Evolutionary conservation across 2,113 vertebrate genomes (phyloP), one percentile per base, ranked within the genome.

Genomic region (Antidorcas marsupialis): DNA sequence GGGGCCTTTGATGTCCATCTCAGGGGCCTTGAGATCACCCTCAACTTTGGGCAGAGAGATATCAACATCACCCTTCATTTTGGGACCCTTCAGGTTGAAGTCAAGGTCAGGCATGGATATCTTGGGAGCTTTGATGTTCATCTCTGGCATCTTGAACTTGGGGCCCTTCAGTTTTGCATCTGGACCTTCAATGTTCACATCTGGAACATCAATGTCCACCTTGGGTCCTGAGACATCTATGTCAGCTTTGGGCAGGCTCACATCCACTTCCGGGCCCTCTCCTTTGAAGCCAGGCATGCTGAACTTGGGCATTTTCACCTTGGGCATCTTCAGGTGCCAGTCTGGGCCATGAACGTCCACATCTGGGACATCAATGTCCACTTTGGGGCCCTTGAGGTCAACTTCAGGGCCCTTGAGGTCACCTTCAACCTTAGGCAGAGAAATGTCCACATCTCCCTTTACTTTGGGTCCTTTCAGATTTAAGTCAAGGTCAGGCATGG

Each of bases 271-370:
- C 0, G 97, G 98, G 0, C 93, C 97, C 16, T 98, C 98, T 33
- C 13, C 96, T 82, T 98, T 98, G 93, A 98, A 98, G 36, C 97
- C 96, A 1, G 98, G 97, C 98, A 98, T 98, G 86, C 98, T 91
- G 87, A 98, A 87, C 83, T 98, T 98, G 30, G 98, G 98, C 98
- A 98, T 98, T 23, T 99, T 99, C 3, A 98, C 78, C 36, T 98
- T 99, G 11, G 98, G 96, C 36, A 98, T 98, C 76, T 98, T 98
- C 50, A 98, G 0, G 85, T 98, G 98, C 93, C 33, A 99, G 2
- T 0, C 98, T 78, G 98, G 98, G 0, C 98, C 98, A 0, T 98
- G 97, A 6, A 99, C 0, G 0, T 99, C 98, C 21, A 98, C 36
- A 0, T 99, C 98, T 0, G 99, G 98, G 7, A 7, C 43, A 45